phyloP scores from a whole-genome alignment of 2,113 vertebrate genomes.

The Phylloscopus trochiloides region DNA sequence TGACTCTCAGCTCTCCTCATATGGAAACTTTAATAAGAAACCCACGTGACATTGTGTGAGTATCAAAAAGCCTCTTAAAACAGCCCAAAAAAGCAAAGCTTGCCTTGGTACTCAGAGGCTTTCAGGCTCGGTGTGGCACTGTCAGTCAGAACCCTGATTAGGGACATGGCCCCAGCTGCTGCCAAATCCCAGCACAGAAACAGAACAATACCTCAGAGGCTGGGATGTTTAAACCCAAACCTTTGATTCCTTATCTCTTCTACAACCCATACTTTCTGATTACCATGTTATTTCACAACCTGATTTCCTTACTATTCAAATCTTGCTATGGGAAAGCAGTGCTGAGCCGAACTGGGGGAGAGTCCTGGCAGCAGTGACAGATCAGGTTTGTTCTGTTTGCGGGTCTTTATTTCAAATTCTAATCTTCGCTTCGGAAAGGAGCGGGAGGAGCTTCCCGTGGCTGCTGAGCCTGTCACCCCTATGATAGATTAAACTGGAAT shows the following conservation, averaged over 20 bases:
- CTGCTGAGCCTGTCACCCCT: background rate
- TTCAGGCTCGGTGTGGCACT: rapidly evolving
- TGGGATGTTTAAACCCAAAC: background rate
- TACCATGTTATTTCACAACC: background rate
- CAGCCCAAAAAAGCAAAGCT: too few relatives aligned
- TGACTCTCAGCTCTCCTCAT: background rate
- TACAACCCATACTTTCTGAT: background rate
- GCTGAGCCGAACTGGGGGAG: rapidly evolving
- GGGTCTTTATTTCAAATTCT: background rate
- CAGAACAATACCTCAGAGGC: background rate
- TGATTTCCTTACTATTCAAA: conserved; percentile 40
- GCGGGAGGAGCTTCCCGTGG: background rate
- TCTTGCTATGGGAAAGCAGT: background rate
- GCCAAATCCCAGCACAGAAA: background rate
- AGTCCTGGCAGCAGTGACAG: background rate
- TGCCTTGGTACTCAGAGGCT: rapidly evolving
- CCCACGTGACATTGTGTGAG: rapidly evolving
- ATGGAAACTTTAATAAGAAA: background rate
- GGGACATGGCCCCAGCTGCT: rapidly evolving
- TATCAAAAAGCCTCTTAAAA: rapidly evolving
- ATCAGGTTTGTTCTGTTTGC: background rate
- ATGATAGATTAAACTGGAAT: rapidly evolving
- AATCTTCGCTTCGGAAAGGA: background rate
- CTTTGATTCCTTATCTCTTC: conserved; percentile 3
- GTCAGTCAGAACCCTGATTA: rapidly evolving